phyloP scores from a whole-genome alignment of 1,140 invertebrate species.

The Onthophagus taurus region DNA sequence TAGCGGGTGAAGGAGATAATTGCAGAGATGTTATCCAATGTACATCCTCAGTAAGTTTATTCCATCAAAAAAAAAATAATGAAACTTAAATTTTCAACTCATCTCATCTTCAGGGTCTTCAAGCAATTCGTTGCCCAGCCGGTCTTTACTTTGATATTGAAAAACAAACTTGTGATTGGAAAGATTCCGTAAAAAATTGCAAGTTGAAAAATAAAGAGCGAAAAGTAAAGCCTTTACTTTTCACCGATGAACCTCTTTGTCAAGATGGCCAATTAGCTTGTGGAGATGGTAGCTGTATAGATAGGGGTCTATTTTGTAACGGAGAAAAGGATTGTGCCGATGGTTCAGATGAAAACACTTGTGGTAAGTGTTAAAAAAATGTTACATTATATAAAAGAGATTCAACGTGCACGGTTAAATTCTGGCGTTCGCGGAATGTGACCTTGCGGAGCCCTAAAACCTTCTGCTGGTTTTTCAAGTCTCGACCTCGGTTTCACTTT shows the following conservation, averaged over 20 bases:
- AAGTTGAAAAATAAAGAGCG: constrained; percentile 84
- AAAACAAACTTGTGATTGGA: constrained; percentile 94
- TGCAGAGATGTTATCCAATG: constrained; percentile 93
- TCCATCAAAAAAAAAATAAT: neutral
- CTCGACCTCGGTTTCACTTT: neutral
- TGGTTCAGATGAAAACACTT: constrained; percentile 85
- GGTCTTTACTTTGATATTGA: constrained; percentile 92
- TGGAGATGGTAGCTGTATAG: constrained; percentile 77
- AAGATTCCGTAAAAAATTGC: constrained; percentile 87
- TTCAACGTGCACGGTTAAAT: neutral
- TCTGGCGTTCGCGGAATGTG: neutral
- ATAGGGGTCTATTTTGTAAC: constrained; percentile 87
- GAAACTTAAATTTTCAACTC: neutral
- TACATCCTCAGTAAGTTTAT: constrained; percentile 71
- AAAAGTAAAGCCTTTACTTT: constrained; percentile 78
- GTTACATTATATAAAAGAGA: no score
- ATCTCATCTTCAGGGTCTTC: constrained; percentile 56
- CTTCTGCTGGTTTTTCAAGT: neutral
- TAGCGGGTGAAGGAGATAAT: constrained; percentile 81
- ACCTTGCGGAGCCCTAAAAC: constrained; percentile 28
- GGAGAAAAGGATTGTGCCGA: constrained; percentile 84
- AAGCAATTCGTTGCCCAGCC: constrained; percentile 86
- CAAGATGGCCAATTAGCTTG: constrained; percentile 78
- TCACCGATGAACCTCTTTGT: constrained; percentile 87
- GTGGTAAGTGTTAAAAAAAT: constrained; percentile 62